Evolutionary conservation across 1,140 invertebrate species (phyloP), one percentile per base, ranked within the genome.

Genomic region (Drosophila nigrodunni): DNA sequence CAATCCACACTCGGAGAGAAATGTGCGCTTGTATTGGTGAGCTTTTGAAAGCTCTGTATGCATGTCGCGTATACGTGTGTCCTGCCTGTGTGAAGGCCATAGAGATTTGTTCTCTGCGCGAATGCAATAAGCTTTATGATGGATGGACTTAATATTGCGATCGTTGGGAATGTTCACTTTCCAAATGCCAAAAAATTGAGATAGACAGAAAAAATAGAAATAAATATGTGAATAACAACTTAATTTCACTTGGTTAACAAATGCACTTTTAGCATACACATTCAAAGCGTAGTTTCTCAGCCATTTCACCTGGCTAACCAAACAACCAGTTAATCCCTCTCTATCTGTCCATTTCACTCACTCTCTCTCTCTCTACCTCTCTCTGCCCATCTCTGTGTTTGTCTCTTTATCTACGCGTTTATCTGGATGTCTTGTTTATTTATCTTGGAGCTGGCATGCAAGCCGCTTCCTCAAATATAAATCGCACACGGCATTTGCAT

Each of bases 381-480:
- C 37, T 30, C 37, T 41, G 43, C 55, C 30, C 41, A 13, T 18
- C 9, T 50, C 10, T 73, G 47, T 64, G 62, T 68, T 37, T 3
- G 15, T 9, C 18, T 18, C 21, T 18, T 18, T 43, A 25, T 39
- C 44, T 65, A 60, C 59, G 60, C 72, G 58, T 62, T 71, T 74
- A 83, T 74, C 78, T 75, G 37, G 50, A 59, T 67, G 81, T 80
- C 81, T 74, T 70, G 74, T 77, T 64, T 62, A 66, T 75, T 47
- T 43, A 43, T 64, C 43, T 72, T 71, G 6, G 57, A 50, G 55
- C 72, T 75, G 82, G 85, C 85, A 89, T 88, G 86, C 80, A 65
- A 80, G 85, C 68, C 78, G 78, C 85, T 88, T 88, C 85, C 85
- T 89, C 85, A 78, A 90, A 89, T 88, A 89, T 57, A 57, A 49